Evolutionary conservation across 2,113 vertebrate species (phyloP).

Genomic region (Prionailurus bengalensis): DNA sequence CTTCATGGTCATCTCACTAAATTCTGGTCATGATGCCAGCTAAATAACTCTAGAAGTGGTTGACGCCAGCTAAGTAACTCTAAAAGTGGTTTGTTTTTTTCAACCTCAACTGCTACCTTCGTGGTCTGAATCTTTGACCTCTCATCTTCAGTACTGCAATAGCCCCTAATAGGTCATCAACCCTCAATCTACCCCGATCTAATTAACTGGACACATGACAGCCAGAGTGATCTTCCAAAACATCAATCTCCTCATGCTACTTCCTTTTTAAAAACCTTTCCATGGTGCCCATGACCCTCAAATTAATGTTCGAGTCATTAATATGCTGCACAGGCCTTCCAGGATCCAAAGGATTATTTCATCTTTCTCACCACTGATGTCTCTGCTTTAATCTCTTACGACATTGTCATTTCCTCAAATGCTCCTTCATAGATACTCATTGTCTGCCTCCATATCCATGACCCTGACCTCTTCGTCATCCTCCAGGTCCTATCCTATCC

Average conservation of each 20-base stretch:
- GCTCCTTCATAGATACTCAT: neutral
- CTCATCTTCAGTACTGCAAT: neutral
- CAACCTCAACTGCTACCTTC: neutral
- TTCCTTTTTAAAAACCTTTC: neutral
- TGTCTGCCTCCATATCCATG: neutral
- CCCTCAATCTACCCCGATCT: neutral
- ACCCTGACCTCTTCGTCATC: neutral
- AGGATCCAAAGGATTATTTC: conserved; percentile 32
- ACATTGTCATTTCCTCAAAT: neutral
- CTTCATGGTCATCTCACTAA: neutral
- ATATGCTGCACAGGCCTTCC: neutral
- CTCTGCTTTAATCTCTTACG: conserved; percentile 33
- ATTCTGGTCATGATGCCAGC: neutral
- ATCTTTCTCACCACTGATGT: neutral
- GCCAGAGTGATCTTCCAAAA: neutral
- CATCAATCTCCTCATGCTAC: neutral
- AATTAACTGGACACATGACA: neutral
- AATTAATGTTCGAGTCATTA: conserved; percentile 31
- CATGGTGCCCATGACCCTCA: neutral
- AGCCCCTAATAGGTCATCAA: neutral
- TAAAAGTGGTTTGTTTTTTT: neutral
- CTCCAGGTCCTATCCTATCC: neutral
- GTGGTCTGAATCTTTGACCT: neutral
- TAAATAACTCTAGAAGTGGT: neutral
- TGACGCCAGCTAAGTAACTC: neutral